Evolutionary conservation across 1,140 invertebrate species (phyloP), one percentile per base, ranked within the genome.

Genomic region (Bactericera cockerelli): DNA sequence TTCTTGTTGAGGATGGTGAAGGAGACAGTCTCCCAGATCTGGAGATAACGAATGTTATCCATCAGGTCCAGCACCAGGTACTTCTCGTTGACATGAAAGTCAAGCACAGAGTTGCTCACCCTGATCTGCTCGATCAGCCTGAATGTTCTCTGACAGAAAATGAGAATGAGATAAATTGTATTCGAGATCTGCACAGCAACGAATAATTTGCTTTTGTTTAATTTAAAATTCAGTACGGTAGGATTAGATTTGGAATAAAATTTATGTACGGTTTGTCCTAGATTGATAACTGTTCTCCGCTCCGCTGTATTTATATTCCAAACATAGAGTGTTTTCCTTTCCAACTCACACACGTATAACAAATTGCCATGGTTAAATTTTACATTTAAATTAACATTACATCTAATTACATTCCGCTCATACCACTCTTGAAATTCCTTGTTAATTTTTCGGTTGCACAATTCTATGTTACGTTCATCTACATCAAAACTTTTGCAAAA

Each of bases 401-500:
- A 19, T 49, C 42, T 49, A 22, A 49, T 49, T 22, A 49, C 42
- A 49, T 49, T 49, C 8, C 42, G 42, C 22, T 49, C 42, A 49
- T 49, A 49, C 42, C 42, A 49, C 22, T 49, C 42, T 49, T 49
- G 42, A 49, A 49, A 49, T 49, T n/a, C 42, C 6, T 49, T 49
- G 22, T 49, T 49, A 22, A 49, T 49, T 49, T 19, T 49, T 49
- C 22, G n/a, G 42, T 49, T 49, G n/a, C 22, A 16, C 22, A 49
- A 49, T 16, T 49, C 42, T 16, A 49, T 49, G n/a, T 49, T 16
- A 49, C 19, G n/a, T 49, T 49, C 42, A 19, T 49, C 42, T 16
- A 49, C 42, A n/a, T 49, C 42, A n/a, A 49, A 49, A 49, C 42
- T 49, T 49, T 49, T 49, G 42, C 42, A 49, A n/a, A 49, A 49